These are phyloP conservation scores for Crocidura indochinensis DNA, from an alignment of 2,797 vertebrate genomes.

Conservation along the genomic window DNA sequence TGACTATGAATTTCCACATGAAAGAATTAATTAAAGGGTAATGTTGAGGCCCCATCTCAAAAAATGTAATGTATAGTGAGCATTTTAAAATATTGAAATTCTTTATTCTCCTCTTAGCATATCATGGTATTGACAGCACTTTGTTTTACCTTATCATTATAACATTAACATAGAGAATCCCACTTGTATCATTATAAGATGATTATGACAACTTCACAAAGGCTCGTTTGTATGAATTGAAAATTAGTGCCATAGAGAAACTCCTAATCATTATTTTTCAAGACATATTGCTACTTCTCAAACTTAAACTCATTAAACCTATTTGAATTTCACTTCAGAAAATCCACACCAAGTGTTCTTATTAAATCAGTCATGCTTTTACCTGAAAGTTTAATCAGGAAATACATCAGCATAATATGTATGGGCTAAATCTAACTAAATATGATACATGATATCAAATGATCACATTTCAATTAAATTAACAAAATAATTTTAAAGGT, in stretches of 20 bases:
- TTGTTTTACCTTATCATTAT: conserved; percentile 89
- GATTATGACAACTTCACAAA: conserved; percentile 87
- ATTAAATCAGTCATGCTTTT: conserved; percentile 65
- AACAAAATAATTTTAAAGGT: conserved; percentile 46
- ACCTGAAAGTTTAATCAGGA: conserved; percentile 70
- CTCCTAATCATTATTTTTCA: conserved; percentile 86
- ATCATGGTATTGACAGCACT: conserved; percentile 84
- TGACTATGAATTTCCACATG: conserved; percentile 25
- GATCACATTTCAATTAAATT: conserved; percentile 21
- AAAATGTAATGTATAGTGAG: conserved; percentile 83
- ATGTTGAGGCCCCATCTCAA: conserved; percentile 56
- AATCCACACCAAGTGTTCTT: conserved; percentile 65
- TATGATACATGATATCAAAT: conserved; percentile 32
- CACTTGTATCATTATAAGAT: conserved; percentile 86
- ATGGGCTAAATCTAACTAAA: conserved; percentile 18
- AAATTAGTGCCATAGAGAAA: conserved; percentile 88
- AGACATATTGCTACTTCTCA: conserved; percentile 83
- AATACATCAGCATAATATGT: conserved; percentile 64
- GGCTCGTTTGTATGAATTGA: conserved; percentile 85
- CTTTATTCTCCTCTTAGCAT: conserved; percentile 84
- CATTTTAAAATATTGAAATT: conserved; percentile 85
- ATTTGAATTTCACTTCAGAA: conserved; percentile 79
- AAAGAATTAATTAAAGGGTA: conserved; percentile 59
- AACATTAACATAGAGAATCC: conserved; percentile 86
- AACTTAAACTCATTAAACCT: conserved; percentile 81